A percentile compares a stretch with the other conserved stretches of the same genome.
Evolutionary conservation across 1,140 invertebrate genomes (phyloP).

Genomic region (Thaumetopoea pityocampa): DNA sequence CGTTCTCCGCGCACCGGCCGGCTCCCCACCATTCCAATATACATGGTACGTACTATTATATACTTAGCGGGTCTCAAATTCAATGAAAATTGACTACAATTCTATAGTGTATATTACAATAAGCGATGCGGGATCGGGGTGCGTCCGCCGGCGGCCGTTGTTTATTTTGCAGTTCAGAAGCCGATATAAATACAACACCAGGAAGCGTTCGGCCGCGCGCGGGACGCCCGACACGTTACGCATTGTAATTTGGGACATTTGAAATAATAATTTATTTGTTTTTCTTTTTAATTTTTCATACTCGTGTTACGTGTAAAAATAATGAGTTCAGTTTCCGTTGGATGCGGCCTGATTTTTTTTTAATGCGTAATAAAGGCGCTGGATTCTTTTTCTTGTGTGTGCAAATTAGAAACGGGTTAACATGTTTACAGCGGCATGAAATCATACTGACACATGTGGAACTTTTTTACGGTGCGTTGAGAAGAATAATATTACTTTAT

Average conservation of each 20-base stretch:
- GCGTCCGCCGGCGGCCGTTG: slow-evolving; percentile 48
- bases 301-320: too few species aligned
- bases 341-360: too few species aligned
- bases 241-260: too few species aligned
- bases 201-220: slow-evolving; percentile 35
- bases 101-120: slow-evolving; percentile 13
- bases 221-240: slow-evolving; percentile 42
- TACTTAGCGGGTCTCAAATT: slow-evolving; percentile 2
- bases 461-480: too few species aligned
- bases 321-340: too few species aligned
- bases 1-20: slow-evolving; percentile 40
- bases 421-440: too few species aligned
- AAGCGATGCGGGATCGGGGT: slow-evolving; percentile 15
- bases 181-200: slow-evolving; percentile 59
- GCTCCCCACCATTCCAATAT: slow-evolving; percentile 53
- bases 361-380: too few species aligned
- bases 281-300: slow-evolving; percentile 18
- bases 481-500: too few species aligned
- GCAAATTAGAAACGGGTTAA: too few species aligned
- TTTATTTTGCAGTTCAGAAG: slow-evolving; percentile 67
- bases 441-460: too few species aligned
- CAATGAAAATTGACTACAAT: slow-evolving; percentile 10
- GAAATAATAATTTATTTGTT: too few species aligned
- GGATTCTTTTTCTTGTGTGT: too few species aligned
- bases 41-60: slow-evolving; percentile 45